Base-by-base conservation (phyloP, 1,140 invertebrate species). In the Kradibia gibbosae region DNA sequence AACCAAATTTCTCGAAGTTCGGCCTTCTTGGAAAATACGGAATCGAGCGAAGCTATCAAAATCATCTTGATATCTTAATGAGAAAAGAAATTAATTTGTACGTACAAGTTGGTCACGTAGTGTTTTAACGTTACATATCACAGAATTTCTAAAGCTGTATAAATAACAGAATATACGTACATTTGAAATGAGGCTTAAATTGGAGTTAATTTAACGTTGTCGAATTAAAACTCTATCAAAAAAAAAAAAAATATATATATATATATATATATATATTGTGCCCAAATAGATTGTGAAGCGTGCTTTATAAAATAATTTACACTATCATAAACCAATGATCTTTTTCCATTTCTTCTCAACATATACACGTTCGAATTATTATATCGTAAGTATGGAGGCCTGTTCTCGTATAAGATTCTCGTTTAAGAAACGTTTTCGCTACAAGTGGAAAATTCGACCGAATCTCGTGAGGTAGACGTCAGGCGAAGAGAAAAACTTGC, bases 71-170 rank as follows among this genome's bases (percentile, higher is more conserved):
- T 53, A 3, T 3, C 22, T 62, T 42, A 25, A 76, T 42, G 36
- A 57, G 48, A 67, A 53, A 39, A 67, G 28, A 77, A 65, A 77
- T 57, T 45, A 65, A 31, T 48, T 31, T 42, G 15, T 45, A 3
- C 42, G 74, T 48, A 22, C 39, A 42, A 17, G 50, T 31, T 0
- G 53, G 55, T 74, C 48, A 31, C 28, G 48, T 3, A 36, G 8
- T n/a, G 7, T 48, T 50, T 53, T 20, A 42, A 71, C 55, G 11
- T 15, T 36, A 50, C 36, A 28, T 73, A 28, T 4, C 3, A 10
- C 48, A 50, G 20, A 81, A 62, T 70, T 76, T 67, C 70, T 57
- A 74, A 70, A 81, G 80, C 80, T 81, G 72, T 70, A 76, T 76
- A 76, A 81, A 80, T 55, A 75, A 57, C 2, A 11, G 77, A 67